A percentile compares a stretch with the other conserved stretches of the same genome.
These are phyloP conservation scores for Mus spicilegus DNA, from an alignment of 2,113 vertebrate species.

Conservation along the genomic window DNA sequence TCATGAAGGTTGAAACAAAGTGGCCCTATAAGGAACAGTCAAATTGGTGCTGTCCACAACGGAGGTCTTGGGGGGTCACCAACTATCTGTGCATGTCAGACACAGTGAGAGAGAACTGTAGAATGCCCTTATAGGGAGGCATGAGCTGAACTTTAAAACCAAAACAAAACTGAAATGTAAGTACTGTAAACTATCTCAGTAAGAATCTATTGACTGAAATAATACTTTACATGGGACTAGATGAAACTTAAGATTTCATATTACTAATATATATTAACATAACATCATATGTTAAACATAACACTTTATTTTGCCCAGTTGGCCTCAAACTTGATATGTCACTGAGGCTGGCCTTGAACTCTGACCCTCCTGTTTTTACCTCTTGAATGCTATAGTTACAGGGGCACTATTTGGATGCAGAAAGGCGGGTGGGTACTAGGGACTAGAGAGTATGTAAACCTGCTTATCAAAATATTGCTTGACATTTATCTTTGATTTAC, in stretches of 20 bases:
- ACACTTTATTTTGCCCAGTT: background rate
- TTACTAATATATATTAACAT: too few species aligned
- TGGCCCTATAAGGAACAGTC: background rate
- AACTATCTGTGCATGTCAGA: too few species aligned
- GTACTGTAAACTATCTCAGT: background rate
- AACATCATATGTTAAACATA: too few species aligned
- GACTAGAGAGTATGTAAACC: background rate
- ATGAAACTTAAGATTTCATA: background rate
- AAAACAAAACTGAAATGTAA: background rate
- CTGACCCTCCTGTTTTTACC: background rate
- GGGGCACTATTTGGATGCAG: background rate
- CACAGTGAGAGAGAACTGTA: background rate
- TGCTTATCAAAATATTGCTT: too few species aligned
- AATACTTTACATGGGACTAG: background rate
- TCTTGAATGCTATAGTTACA: background rate
- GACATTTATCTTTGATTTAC: background rate
- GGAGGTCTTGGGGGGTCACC: background rate
- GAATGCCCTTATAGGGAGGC: accelerated
- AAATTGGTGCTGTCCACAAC: background rate
- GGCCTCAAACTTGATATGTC: background rate
- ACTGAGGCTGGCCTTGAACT: background rate
- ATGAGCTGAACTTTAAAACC: background rate
- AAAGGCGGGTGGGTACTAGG: background rate
- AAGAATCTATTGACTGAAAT: background rate
- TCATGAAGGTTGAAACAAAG: background rate